Base-by-base conservation (phyloP, 2,797 vertebrate genomes). In the Dryobates pubescens region DNA sequence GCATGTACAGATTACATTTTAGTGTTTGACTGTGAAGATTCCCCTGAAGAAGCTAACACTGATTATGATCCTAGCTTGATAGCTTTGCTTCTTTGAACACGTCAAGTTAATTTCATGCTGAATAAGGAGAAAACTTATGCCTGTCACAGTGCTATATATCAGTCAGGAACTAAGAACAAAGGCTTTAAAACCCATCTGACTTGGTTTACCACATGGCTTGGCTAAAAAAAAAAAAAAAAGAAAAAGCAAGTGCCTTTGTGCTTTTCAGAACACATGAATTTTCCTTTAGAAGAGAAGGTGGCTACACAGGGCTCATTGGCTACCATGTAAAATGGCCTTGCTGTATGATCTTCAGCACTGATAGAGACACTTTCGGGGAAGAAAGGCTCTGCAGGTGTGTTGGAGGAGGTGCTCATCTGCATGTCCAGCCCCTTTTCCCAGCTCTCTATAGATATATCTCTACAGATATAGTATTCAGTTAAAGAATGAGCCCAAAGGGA, bases 21-120 rank as follows among this genome's bases (percentile, higher is more conserved):
- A 56, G 56, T 3, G 59, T 62, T 54, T 47, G 84, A 18, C 93
- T 89, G 63, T 61, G 63, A 72, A 79, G 74, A 71, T n/a, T 77
- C 84, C 88, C 89, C 92, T 11, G 7, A 83, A 94, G 90, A 94
- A 92, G 79, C 92, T 61, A 72, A 54, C 0, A 41, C 63, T 86
- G 82, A 76, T 93, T 86, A 58, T 3, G 57, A 93, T 88, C 95
- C 70, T 2, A 59, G 67, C 89, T 76, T 23, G 92, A 93, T 73
- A 68, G 86, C 82, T 92, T 29, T 86, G 89, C 93, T 78, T 23
- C 93, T 93, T 88, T 73, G 79, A 95, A 54, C 92, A 78, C 0
- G 54, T 88, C 93, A 92, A 86, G 87, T 92, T 81, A 86, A 94
- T 95, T 95, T 96, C 92, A 93, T 94, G 90, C 92, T 81, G 92